Evolutionary conservation across 2,888 invertebrate species (phyloP).

Genomic region (Campaea margaritaria): DNA sequence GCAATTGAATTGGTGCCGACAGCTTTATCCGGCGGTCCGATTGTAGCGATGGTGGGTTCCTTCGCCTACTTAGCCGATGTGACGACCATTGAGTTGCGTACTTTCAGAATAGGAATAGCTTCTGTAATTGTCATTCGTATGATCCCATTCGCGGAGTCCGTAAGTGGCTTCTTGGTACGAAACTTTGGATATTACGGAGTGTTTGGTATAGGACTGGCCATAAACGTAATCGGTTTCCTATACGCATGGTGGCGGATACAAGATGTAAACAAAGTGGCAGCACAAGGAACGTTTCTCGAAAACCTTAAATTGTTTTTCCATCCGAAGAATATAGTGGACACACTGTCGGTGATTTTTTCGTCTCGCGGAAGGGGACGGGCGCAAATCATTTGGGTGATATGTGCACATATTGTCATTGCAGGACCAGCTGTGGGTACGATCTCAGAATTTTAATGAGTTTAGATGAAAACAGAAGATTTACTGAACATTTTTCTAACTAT

Average conservation of each 20-base stretch:
- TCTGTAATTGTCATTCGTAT: slow-evolving; percentile 81
- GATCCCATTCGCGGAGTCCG: slow-evolving; percentile 77
- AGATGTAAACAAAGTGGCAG: slow-evolving; percentile 60
- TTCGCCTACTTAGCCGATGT: slow-evolving; percentile 87
- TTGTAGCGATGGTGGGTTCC: slow-evolving; percentile 84
- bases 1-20: slow-evolving; percentile 83
- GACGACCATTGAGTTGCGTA: slow-evolving; percentile 84
- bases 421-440: slow-evolving; percentile 76
- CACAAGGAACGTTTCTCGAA: slow-evolving; percentile 56
- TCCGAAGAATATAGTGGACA: slow-evolving; percentile 71
- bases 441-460: slow-evolving; percentile 43
- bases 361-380: slow-evolving; percentile 55
- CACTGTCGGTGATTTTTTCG: slow-evolving; percentile 68
- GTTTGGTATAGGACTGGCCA: slow-evolving; percentile 62
- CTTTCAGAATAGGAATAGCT: slow-evolving; percentile 86
- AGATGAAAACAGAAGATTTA: no score
- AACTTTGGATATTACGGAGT: slow-evolving; percentile 76
- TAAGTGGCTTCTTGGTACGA: slow-evolving; percentile 81
- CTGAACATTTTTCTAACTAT: no score
- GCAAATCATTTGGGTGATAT: slow-evolving; percentile 69
- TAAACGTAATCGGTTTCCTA: slow-evolving; percentile 68
- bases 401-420: slow-evolving; percentile 71
- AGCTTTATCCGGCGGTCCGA: slow-evolving; percentile 85
- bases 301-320: slow-evolving; percentile 67
- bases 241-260: slow-evolving; percentile 69